Evolutionary conservation across 1,140 invertebrate genomes (phyloP).

Genomic region (Episyrphus balteatus): DNA sequence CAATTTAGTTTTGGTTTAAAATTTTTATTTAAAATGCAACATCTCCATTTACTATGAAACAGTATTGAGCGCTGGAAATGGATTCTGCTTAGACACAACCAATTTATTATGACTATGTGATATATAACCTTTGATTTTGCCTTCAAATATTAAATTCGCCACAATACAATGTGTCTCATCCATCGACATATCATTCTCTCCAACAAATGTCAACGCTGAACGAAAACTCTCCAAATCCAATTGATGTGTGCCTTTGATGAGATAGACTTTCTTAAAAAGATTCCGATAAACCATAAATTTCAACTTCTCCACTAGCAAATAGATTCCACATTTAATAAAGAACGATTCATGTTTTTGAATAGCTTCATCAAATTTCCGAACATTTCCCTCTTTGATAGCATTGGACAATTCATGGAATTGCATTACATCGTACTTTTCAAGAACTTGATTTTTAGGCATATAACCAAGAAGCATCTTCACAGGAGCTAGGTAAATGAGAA

Average conservation of each 20-base stretch:
- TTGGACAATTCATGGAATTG: conserved; percentile 82
- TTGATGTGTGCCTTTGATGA: conserved; percentile 79
- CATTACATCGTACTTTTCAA: conserved; percentile 82
- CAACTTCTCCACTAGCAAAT: conserved; percentile 91
- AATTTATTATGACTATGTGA: conserved; percentile 94
- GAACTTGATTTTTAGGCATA: conserved; percentile 67
- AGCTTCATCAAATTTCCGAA: conserved; percentile 71
- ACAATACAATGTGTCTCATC: conserved; percentile 95
- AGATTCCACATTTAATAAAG: conserved; percentile 92
- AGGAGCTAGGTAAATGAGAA: conserved; percentile 91
- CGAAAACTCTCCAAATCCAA: conserved; percentile 78
- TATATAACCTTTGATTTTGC: conserved; percentile 93
- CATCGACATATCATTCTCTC: conserved; percentile 74
- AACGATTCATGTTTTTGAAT: conserved; percentile 80
- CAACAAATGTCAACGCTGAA: conserved; percentile 65
- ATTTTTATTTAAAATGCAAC: too few relatives aligned
- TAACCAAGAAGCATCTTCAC: conserved; percentile 94
- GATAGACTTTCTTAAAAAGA: conserved; percentile 90
- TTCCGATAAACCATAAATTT: conserved; percentile 93
- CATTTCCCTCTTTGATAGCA: conserved; percentile 81
- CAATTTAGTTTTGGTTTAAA: too few relatives aligned
- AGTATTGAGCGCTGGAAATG: conserved; percentile 66
- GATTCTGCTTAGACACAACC: conserved; percentile 93
- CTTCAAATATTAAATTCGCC: conserved; percentile 91
- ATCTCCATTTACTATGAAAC: too few relatives aligned